phyloP scores from a whole-genome alignment of 2,888 invertebrate genomes.

The Crioceris asparagi region DNA sequence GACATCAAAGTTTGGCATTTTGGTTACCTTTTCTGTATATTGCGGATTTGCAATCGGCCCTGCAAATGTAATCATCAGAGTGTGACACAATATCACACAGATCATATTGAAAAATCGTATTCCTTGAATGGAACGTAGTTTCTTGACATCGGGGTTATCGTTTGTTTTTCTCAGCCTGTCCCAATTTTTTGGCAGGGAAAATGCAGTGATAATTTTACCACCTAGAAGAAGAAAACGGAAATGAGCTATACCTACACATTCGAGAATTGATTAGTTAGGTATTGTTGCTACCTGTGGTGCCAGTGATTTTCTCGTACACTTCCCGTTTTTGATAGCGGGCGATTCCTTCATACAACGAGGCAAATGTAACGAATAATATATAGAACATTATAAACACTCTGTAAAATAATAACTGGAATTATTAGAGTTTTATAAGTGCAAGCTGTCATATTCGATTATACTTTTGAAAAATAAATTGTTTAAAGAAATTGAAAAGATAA shows the following conservation, averaged over 20 bases:
- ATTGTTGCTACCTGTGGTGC: constrained; percentile 9
- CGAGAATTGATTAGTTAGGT: neutral
- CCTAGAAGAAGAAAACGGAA: constrained; percentile 13
- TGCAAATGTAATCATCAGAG: constrained; percentile 22
- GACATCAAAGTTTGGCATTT: too few relatives aligned
- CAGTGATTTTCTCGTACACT: constrained; percentile 11
- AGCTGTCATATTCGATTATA: neutral
- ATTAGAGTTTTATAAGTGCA: too few relatives aligned
- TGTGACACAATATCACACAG: constrained; percentile 25
- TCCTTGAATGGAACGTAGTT: constrained; percentile 25
- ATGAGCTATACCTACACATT: too few relatives aligned
- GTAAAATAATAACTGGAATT: constrained; percentile 8
- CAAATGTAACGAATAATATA: constrained; percentile 16
- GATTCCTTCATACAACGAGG: constrained; percentile 21
- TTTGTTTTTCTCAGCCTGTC: constrained; percentile 16
- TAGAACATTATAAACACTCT: constrained; percentile 17
- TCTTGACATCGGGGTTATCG: constrained; percentile 16
- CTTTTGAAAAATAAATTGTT: constrained; percentile 2
- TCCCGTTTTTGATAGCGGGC: constrained; percentile 13
- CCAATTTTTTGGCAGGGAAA: constrained; percentile 23
- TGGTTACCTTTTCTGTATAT: constrained; percentile 26
- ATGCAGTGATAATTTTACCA: constrained; percentile 18
- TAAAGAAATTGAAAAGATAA: constrained; percentile 1
- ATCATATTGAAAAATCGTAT: constrained; percentile 26
- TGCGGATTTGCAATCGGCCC: constrained; percentile 23